These are phyloP conservation scores for Brachymystax lenok DNA, from an alignment of 2,797 vertebrate species.

Conservation along the genomic window DNA sequence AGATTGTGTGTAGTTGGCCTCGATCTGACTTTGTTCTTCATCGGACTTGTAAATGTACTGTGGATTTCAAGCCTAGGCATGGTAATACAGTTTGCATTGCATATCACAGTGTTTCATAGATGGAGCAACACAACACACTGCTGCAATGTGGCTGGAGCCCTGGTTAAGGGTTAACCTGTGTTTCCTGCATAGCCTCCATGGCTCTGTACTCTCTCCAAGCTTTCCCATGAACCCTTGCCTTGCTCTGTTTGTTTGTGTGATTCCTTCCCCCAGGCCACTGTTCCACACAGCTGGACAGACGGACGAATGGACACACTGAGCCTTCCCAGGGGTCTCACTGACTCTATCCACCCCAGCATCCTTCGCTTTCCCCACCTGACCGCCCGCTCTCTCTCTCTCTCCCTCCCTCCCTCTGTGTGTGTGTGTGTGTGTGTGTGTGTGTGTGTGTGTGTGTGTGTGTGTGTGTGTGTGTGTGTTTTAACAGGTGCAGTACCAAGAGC, in stretches of 20 bases:
- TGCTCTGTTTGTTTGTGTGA: slow-evolving; percentile 72
- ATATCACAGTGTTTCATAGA: neutral
- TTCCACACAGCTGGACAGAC: slow-evolving; percentile 65
- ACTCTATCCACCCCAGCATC: slow-evolving; percentile 72
- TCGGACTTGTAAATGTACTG: neutral
- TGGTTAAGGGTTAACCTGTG: slow-evolving; percentile 35
- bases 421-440: slow-evolving; percentile 32
- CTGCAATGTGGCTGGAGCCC: neutral
- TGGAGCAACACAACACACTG: neutral
- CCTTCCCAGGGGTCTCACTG: slow-evolving; percentile 71
- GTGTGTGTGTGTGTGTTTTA: slow-evolving; percentile 85
- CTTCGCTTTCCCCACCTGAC: slow-evolving; percentile 80
- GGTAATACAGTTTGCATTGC: neutral
- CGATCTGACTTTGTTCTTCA: neutral
- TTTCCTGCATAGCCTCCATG: slow-evolving; percentile 53
- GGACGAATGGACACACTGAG: slow-evolving; percentile 69
- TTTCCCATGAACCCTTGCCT: slow-evolving; percentile 73
- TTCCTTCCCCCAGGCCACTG: slow-evolving; percentile 72
- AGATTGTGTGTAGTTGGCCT: neutral
- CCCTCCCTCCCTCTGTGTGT: slow-evolving; percentile 27
- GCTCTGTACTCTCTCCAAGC: slow-evolving; percentile 65
- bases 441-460: slow-evolving; percentile 44
- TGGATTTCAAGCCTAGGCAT: neutral
- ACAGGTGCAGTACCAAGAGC: slow-evolving; percentile 98
- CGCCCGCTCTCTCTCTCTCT: slow-evolving; percentile 31